These are phyloP conservation scores for Drosophila diplacantha DNA, from an alignment of 2,888 invertebrate genomes.

Conservation along the genomic window DNA sequence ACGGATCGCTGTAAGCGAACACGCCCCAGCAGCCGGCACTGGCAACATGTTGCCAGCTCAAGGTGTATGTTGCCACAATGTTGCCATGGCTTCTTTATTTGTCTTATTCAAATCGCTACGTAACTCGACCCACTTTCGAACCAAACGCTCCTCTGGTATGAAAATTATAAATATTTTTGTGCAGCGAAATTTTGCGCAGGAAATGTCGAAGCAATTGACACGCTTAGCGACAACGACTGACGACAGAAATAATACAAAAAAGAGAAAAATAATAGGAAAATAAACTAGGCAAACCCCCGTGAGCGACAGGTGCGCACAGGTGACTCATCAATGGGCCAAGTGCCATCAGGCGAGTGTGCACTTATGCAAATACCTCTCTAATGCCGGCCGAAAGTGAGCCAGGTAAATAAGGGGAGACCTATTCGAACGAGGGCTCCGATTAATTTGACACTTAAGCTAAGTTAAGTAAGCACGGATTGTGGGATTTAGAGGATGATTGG, in stretches of 20 bases:
- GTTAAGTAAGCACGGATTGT: neutral
- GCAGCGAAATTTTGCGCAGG: constrained; percentile 60
- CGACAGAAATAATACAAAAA: constrained; percentile 3
- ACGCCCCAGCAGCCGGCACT: constrained; percentile 21
- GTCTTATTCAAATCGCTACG: constrained; percentile 63
- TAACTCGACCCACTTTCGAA: constrained; percentile 65
- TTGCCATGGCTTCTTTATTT: constrained; percentile 8
- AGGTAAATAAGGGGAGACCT: constrained; percentile 15
- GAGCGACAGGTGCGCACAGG: constrained; percentile 30
- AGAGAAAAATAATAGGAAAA: constrained; percentile 1
- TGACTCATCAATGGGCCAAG: constrained; percentile 41
- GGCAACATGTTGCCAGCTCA: constrained; percentile 34
- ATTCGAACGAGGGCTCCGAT: constrained; percentile 5
- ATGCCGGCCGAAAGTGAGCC: constrained; percentile 16
- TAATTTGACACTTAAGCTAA: constrained; percentile 13
- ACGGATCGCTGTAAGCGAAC: constrained; percentile 22
- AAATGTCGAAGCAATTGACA: constrained; percentile 64
- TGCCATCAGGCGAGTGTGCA: constrained; percentile 21
- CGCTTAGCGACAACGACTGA: constrained; percentile 35
- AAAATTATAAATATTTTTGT: constrained; percentile 58
- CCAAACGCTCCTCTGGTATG: constrained; percentile 25
- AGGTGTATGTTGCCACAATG: constrained; percentile 16
- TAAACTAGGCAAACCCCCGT: constrained; percentile 7
- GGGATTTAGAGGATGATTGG: neutral
- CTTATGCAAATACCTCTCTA: constrained; percentile 33